Evolutionary conservation across 64 coral and sea anemone species (phyloP).

Genomic region (Exaiptasia diaphana): DNA sequence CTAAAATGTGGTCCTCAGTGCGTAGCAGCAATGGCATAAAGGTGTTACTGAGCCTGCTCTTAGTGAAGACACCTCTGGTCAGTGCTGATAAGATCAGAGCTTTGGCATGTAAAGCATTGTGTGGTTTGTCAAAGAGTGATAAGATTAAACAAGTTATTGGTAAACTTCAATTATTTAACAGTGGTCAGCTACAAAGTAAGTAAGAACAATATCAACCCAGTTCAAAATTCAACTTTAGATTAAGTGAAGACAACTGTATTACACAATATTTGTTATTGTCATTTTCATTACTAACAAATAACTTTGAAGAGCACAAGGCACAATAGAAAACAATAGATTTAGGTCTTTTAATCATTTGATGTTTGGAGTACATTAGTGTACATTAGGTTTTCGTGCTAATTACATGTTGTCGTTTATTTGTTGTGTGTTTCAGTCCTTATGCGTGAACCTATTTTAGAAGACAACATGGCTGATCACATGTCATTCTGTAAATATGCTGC

Average conservation of each 20-base stretch:
- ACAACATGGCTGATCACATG: slow-evolving; percentile 81
- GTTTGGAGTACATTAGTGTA: too few species aligned
- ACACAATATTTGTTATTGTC: neutral
- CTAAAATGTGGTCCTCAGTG: slow-evolving; percentile 78
- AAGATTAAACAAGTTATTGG: slow-evolving; percentile 93
- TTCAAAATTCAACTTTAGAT: neutral
- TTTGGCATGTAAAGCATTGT: slow-evolving; percentile 81
- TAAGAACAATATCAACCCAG: neutral
- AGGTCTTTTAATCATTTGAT: too few species aligned
- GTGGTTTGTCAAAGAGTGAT: slow-evolving; percentile 88
- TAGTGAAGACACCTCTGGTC: slow-evolving; percentile 88
- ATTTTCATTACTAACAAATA: too few species aligned
- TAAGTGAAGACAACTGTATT: neutral
- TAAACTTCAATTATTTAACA: slow-evolving; percentile 86
- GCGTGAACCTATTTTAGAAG: slow-evolving; percentile 88
- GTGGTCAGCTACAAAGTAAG: slow-evolving; percentile 93
- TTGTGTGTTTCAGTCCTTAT: slow-evolving; percentile 56
- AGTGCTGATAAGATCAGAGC: slow-evolving; percentile 93
- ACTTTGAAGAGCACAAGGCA: too few species aligned
- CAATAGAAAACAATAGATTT: too few species aligned
- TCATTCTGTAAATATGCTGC: slow-evolving; percentile 83
- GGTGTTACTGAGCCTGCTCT: slow-evolving; percentile 71
- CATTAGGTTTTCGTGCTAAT: too few species aligned
- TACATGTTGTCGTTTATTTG: too few species aligned
- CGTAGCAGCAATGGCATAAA: slow-evolving; percentile 85